phyloP scores from a whole-genome alignment of 2,113 vertebrate species.

The Tapirus terrestris region DNA sequence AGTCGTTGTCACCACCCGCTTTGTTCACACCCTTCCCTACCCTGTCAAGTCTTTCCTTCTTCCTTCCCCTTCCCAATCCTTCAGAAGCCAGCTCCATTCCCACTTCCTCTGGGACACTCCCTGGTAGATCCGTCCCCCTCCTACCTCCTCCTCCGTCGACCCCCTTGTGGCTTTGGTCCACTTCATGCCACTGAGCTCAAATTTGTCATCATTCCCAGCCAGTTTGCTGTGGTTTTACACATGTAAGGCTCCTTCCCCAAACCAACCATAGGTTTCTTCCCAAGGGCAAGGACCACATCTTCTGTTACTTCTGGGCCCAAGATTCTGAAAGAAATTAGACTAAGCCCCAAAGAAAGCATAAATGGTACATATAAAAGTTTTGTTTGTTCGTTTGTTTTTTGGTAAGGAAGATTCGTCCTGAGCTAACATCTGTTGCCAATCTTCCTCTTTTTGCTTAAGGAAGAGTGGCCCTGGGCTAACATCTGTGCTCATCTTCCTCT shows the following conservation, averaged over 20 bases:
- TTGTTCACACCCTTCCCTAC: background rate
- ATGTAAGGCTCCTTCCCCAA: background rate
- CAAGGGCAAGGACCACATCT: background rate
- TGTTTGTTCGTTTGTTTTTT: background rate
- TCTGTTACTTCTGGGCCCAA: background rate
- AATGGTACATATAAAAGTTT: background rate
- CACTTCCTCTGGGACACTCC: slow-evolving; percentile 38
- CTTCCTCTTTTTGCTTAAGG: too few species aligned
- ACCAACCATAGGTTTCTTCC: background rate
- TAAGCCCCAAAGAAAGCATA: background rate
- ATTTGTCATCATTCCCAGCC: background rate
- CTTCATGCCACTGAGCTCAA: background rate
- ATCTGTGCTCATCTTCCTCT: too few species aligned
- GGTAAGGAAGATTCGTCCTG: too few species aligned
- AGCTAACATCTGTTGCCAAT: too few species aligned
- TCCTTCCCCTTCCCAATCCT: slow-evolving; percentile 24
- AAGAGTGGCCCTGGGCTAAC: too few species aligned
- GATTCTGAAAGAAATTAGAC: slow-evolving; percentile 24
- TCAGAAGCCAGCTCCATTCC: background rate
- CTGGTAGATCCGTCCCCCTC: background rate
- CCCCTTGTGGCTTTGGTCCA: background rate
- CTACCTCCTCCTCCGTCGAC: background rate
- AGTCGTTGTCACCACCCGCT: slow-evolving; percentile 47
- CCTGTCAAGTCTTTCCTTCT: slow-evolving; percentile 33
- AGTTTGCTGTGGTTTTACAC: background rate